Conservation (phyloP, 2,888 invertebrate species). For the Agrotis clavis region DNA sequence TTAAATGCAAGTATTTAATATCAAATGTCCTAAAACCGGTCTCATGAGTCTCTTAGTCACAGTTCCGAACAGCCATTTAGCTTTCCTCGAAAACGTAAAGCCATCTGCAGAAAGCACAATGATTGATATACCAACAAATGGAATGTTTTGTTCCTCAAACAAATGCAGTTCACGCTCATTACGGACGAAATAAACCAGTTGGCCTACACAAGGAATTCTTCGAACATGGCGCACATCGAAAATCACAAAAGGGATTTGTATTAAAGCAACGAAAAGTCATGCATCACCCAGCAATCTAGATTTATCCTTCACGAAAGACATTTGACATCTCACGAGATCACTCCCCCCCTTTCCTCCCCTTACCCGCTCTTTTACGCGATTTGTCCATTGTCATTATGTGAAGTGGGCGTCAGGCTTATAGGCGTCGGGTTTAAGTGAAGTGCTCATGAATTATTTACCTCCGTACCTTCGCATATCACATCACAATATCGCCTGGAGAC, state of each 20-base stretch:
- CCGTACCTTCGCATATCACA: constrained; percentile 72
- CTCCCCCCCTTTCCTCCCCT: constrained; percentile 20
- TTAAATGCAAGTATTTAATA: neutral
- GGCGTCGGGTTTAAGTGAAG: constrained; percentile 77
- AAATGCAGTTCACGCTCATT: constrained; percentile 58
- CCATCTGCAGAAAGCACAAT: constrained; percentile 44
- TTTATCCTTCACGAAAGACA: constrained; percentile 77
- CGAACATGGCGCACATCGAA: constrained; percentile 59
- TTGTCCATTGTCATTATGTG: constrained; percentile 81
- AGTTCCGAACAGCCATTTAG: constrained; percentile 24
- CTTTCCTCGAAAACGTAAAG: constrained; percentile 42
- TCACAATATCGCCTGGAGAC: constrained; percentile 69
- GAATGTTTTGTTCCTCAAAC: constrained; percentile 56
- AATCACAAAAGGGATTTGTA: constrained; percentile 66
- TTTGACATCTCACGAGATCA: constrained; percentile 79
- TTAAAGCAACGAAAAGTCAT: constrained; percentile 69
- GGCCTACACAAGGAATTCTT: constrained; percentile 58
- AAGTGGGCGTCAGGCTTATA: constrained; percentile 70
- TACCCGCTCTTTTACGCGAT: constrained; percentile 75
- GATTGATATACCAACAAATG: constrained; percentile 53
- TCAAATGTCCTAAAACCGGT: neutral
- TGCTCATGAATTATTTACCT: constrained; percentile 87
- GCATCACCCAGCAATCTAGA: constrained; percentile 73
- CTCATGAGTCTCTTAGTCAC: constrained; percentile 27
- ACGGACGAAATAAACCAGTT: constrained; percentile 57